Conservation (phyloP, 1,140 invertebrate species). For the honey bee (Apis mellifera) region Amel_HAv3.1 CM009935.2:7947501-7948000, state of each 20-base stretch:
- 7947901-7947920: conserved; percentile 27
- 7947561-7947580: neutral
- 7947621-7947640: conserved; percentile 60
- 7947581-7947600: conserved; percentile 29
- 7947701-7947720: conserved; percentile 54
- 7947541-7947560: neutral
- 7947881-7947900: conserved; percentile 3
- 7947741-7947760: conserved; percentile 2
- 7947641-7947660: conserved; percentile 57
- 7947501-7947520: too few relatives aligned
- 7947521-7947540: neutral
- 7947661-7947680: conserved; percentile 56
- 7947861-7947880: neutral
- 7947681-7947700: conserved; percentile 71
- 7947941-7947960: conserved; percentile 47
- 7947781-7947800: neutral
- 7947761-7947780: conserved; percentile 33
- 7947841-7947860: neutral
- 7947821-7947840: conserved; percentile 23
- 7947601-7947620: conserved; percentile 47
- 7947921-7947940: conserved; percentile 45
- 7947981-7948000: neutral
- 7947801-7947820: conserved; percentile 29
- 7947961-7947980: conserved; percentile 26
- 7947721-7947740: conserved; percentile 36